phyloP scores from a whole-genome alignment of 2,113 vertebrate genomes.

The Hippocampus zosterae region DNA sequence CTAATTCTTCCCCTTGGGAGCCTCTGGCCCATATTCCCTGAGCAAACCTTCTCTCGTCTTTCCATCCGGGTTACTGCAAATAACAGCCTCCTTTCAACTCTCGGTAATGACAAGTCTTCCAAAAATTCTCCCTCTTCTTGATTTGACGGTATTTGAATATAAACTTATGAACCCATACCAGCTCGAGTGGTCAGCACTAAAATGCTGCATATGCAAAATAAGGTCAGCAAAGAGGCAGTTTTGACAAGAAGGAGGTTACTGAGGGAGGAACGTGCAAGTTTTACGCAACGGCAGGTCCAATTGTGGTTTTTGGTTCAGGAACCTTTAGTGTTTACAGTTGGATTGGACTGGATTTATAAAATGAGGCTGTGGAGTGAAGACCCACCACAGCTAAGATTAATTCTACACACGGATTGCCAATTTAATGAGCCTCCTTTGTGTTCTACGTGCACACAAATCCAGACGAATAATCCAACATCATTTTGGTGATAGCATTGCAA shows the following conservation, averaged over 20 bases:
- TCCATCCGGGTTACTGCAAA: conserved; percentile 26
- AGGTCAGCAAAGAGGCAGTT: conserved; percentile 17
- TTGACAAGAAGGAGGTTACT: conserved; percentile 31
- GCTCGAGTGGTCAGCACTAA: conserved; percentile 32
- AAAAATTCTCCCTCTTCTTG: conserved; percentile 30
- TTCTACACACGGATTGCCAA: not conserved
- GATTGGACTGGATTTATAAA: conserved; percentile 3
- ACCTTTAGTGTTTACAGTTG: conserved; percentile 23
- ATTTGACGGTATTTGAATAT: conserved; percentile 45
- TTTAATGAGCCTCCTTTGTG: not conserved
- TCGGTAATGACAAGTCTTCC: conserved; percentile 46
- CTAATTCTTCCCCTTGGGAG: conserved; percentile 48
- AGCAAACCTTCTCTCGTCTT: conserved; percentile 17
- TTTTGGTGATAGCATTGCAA: not conserved
- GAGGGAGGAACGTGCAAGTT: conserved; percentile 43
- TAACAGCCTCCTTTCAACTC: conserved; percentile 26
- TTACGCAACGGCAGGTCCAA: conserved; percentile 47
- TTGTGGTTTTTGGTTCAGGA: conserved; percentile 32
- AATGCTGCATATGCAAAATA: conserved; percentile 43
- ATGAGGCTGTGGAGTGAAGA: conserved; percentile 2
- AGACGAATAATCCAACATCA: not conserved
- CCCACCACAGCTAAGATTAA: not conserved
- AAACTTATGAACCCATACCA: conserved; percentile 48
- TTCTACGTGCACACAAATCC: not conserved
- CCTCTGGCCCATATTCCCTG: conserved; percentile 31